A percentile compares a stretch with the other conserved stretches of the same genome.
Conservation (phyloP, 2,113 vertebrate genomes). For the Arenaria interpres region DNA sequence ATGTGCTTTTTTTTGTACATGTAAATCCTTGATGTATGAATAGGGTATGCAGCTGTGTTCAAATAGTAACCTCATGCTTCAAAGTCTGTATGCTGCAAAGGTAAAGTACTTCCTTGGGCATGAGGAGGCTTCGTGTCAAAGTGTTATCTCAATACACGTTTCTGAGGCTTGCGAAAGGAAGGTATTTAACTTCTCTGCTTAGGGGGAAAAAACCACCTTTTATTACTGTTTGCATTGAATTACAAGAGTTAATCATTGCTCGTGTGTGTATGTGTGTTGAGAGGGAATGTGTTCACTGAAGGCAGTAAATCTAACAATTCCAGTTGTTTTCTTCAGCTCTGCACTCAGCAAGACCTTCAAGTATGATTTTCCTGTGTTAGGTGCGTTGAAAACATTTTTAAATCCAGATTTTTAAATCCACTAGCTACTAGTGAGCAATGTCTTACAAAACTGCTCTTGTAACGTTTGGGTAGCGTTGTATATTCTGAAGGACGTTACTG, state of each 20-base stretch:
- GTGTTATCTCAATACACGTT: neutral
- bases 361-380: neutral
- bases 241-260: constrained; percentile 26
- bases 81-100: neutral
- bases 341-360: neutral
- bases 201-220: neutral
- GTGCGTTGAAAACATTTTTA: neutral
- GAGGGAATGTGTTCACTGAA: neutral
- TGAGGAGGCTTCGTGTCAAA: neutral
- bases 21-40: neutral
- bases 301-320: neutral
- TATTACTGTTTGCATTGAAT: constrained; percentile 38
- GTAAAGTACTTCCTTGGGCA: neutral
- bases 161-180: neutral
- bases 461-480: neutral
- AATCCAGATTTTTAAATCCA: neutral
- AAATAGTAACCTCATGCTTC: neutral
- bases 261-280: fast-evolving
- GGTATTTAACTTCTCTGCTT: neutral
- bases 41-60: neutral
- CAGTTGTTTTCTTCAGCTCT: neutral
- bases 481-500: neutral
- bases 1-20: neutral
- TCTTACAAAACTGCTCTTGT: neutral
- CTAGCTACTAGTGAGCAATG: neutral